Evolutionary conservation across 92 coral and sea anemone species (phyloP).

Genomic region (Heteractis magnifica): DNA sequence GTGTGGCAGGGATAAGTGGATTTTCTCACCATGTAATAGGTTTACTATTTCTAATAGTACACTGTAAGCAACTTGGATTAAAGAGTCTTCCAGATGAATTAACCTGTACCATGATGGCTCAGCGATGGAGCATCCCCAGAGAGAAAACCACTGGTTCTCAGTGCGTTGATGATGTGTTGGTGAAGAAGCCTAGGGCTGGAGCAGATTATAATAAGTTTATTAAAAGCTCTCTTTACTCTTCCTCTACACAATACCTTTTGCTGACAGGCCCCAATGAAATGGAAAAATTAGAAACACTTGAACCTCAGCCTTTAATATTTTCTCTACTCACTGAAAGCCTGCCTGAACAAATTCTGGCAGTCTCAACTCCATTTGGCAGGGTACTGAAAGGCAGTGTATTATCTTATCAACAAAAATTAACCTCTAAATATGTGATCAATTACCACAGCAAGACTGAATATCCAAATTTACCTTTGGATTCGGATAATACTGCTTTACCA

Average conservation of each 20-base stretch:
- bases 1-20: slow-evolving; percentile 24
- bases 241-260: slow-evolving; percentile 47
- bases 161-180: slow-evolving; percentile 34
- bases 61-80: slow-evolving; percentile 29
- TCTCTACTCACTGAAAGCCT: slow-evolving; percentile 18
- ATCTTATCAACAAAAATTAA: slow-evolving; percentile 51
- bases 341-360: slow-evolving; percentile 20
- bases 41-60: slow-evolving; percentile 10
- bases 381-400: slow-evolving; percentile 34
- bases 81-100: slow-evolving; percentile 15
- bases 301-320: slow-evolving; percentile 31
- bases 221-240: slow-evolving; percentile 49
- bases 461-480: slow-evolving; percentile 23
- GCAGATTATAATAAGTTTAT: slow-evolving; percentile 51
- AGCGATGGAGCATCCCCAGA: slow-evolving; percentile 60
- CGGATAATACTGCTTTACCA: too few species aligned
- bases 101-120: slow-evolving; percentile 35
- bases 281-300: slow-evolving; percentile 29
- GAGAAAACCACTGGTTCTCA: slow-evolving; percentile 30
- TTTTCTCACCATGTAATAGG: slow-evolving; percentile 21
- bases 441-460: slow-evolving; percentile 29
- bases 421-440: slow-evolving; percentile 36
- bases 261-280: slow-evolving; percentile 28
- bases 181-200: slow-evolving; percentile 54
- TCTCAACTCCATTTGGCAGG: slow-evolving; percentile 49